Conservation (phyloP, 2,888 invertebrate species). For the Mycalesis mineus region DNA sequence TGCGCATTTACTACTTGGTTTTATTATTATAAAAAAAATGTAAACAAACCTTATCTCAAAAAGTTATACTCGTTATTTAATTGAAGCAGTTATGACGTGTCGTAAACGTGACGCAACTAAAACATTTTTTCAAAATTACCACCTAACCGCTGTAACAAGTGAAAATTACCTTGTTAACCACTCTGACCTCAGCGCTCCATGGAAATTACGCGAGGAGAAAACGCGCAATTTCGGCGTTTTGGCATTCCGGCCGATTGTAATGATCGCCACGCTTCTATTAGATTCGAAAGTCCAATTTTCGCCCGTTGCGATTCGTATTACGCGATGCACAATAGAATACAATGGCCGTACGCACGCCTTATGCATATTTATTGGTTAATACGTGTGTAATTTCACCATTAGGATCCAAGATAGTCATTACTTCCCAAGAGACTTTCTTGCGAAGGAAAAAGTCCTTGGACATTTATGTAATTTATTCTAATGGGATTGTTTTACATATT, state of each 20-base stretch:
- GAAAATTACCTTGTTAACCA: neutral
- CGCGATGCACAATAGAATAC: constrained; percentile 19
- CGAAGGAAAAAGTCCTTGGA: neutral
- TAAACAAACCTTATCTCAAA: too few relatives aligned
- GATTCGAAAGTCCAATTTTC: constrained; percentile 27
- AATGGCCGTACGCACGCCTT: neutral
- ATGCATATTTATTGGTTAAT: constrained; percentile 17
- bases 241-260: constrained; percentile 23
- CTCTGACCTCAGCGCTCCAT: constrained; percentile 6
- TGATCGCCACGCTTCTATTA: constrained; percentile 25
- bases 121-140: neutral
- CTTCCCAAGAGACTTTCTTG: neutral
- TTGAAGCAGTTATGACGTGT: too few relatives aligned
- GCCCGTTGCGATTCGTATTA: constrained; percentile 21
- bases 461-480: neutral
- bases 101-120: neutral
- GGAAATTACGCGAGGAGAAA: constrained; percentile 30
- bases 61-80: too few relatives aligned
- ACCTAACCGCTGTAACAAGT: neutral
- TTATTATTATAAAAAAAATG: too few relatives aligned
- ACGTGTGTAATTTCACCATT: neutral
- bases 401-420: neutral
- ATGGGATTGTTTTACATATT: neutral
- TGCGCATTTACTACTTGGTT: too few relatives aligned
- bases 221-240: constrained; percentile 21